Evolutionary conservation across 2,113 vertebrate species (phyloP).

Genomic region (Pristiophorus japonicus): DNA sequence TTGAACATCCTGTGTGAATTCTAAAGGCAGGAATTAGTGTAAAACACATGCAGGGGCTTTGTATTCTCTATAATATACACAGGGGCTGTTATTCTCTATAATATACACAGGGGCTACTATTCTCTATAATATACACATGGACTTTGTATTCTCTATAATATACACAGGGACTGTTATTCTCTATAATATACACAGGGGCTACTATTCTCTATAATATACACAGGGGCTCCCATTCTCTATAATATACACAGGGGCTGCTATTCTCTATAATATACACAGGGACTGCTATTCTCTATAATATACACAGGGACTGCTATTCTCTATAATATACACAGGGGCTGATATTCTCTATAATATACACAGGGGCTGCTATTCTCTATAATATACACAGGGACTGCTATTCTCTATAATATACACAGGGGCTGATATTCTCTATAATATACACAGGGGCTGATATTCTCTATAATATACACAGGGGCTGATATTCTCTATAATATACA

Average conservation of each 20-base stretch:
- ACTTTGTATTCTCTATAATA: background rate
- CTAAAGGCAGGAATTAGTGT: background rate
- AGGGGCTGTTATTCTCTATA: background rate
- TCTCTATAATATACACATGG: background rate
- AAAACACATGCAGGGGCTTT: background rate
- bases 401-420: too few species aligned
- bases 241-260: background rate
- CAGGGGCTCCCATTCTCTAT: background rate
- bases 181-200: background rate
- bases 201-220: background rate
- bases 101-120: background rate
- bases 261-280: background rate
- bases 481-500: too few species aligned
- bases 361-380: too few species aligned
- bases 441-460: too few species aligned
- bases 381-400: too few species aligned
- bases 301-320: background rate
- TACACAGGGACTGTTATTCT: background rate
- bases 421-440: too few species aligned
- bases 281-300: background rate
- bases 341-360: background rate
- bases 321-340: background rate
- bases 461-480: too few species aligned
- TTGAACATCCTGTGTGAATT: background rate
- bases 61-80: background rate